These are phyloP conservation scores for Cyanoderma ruficeps DNA, from an alignment of 2,113 vertebrate species.

Conservation along the genomic window DNA sequence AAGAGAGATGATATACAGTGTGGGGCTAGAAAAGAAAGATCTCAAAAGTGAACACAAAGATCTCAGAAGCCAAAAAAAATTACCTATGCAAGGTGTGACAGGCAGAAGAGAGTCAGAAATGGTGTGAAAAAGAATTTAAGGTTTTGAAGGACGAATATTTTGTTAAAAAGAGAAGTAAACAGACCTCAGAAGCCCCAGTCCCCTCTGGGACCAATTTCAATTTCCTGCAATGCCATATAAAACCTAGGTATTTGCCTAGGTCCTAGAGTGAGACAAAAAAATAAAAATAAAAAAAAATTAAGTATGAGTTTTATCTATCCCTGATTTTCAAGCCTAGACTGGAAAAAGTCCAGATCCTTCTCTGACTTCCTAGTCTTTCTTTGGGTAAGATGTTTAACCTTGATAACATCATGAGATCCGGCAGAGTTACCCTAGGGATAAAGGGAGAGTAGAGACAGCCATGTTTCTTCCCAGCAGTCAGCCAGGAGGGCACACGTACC, in stretches of 20 bases:
- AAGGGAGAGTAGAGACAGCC: not conserved
- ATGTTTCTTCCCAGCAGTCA: not conserved
- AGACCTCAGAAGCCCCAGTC: not conserved
- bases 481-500: not conserved
- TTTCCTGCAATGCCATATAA: not conserved
- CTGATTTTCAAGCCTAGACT: not conserved
- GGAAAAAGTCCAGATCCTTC: not conserved
- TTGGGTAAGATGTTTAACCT: not conserved
- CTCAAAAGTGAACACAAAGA: not conserved
- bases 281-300: no score
- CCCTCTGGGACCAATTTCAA: not conserved
- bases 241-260: not conserved
- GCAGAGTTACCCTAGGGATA: not conserved
- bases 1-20: not conserved
- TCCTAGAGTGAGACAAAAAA: fast-evolving
- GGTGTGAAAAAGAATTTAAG: not conserved
- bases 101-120: not conserved
- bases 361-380: not conserved
- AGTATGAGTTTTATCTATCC: not conserved
- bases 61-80: not conserved
- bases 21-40: not conserved
- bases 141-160: not conserved
- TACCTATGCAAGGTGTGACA: not conserved
- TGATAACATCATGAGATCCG: not conserved
- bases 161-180: not conserved